Base-by-base conservation (phyloP, 2,113 vertebrate species). In the Speoplatyrhinus poulsoni region DNA sequence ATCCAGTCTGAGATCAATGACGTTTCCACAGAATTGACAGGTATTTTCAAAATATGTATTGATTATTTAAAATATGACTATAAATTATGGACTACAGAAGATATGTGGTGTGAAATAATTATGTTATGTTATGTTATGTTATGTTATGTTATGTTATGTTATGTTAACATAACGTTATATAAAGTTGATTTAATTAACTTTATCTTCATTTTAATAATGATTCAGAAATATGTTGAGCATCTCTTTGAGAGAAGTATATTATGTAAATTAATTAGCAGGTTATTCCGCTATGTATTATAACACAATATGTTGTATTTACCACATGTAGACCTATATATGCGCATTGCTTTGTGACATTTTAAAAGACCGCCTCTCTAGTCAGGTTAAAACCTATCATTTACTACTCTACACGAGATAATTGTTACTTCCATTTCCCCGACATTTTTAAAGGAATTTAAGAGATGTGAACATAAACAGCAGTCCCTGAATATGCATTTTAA, bases 331-430 rank as follows among this genome's bases (percentile, higher is more conserved):
- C n/a, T 6, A n/a, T 15, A 26, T 19, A 15, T 50, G 0, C 59
- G 15, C 46, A n/a, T 19, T 57, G 3, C 52, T 2, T 26, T 46
- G 12, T 17, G 60, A 61, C 13, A 57, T 49, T 70, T 75, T 55
- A 52, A 6, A 16, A 62, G 68, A 73, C 72, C 66, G 60, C 60
- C 69, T 81, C 53, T 19, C 19, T 81, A 81, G 77, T 85, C 11
- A 75, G 82, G 81, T 84, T 50, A 69, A 73, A 85, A 81, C 75
- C 84, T 70, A 71, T 87, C 33, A 89, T 86, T 85, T 84, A 58
- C 72, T 76, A 46, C 75, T 63, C 46, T 26, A 50, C 48, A 63
- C 72, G 52, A 67, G 77, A 82, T 88, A 84, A 88, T 87, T 75
- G 83, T 78, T 79, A 65, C 76, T 76, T 83, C 50, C n/a, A 57